phyloP scores from a whole-genome alignment of 37 sponge, comb jelly and placozoan genomes.

The Cliona cf. orientalis region DNA sequence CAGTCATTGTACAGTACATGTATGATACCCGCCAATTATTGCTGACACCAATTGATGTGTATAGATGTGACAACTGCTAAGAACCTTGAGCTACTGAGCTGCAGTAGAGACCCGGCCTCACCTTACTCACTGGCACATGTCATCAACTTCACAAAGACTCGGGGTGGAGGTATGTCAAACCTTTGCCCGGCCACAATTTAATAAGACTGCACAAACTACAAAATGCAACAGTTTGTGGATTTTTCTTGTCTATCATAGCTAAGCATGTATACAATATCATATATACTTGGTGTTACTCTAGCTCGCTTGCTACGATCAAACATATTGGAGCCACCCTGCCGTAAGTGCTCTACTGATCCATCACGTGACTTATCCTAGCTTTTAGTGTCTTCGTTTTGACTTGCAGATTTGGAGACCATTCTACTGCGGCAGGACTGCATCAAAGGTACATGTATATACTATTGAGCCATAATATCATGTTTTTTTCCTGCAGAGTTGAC shows the following conservation, averaged over 20 bases:
- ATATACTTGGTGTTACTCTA: neutral
- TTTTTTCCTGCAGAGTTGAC: slow-evolving; percentile 58
- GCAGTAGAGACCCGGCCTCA: slow-evolving; percentile 73
- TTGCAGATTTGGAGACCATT: slow-evolving; percentile 83
- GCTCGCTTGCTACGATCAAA: slow-evolving; percentile 87
- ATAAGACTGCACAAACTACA: neutral
- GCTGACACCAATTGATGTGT: neutral
- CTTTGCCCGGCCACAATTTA: neutral
- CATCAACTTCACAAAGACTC: slow-evolving; percentile 94
- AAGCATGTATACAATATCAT: neutral
- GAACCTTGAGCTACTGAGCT: slow-evolving; percentile 89
- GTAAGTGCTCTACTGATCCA: slow-evolving; percentile 64
- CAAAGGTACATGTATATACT: slow-evolving; percentile 55
- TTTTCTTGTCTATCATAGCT: too few relatives aligned
- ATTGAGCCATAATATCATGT: neutral
- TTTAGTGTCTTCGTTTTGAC: neutral
- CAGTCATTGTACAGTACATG: neutral
- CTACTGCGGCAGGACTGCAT: slow-evolving; percentile 88
- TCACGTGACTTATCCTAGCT: neutral
- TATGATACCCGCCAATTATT: neutral
- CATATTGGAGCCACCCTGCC: slow-evolving; percentile 93
- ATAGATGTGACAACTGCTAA: slow-evolving; percentile 89
- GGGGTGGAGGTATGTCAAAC: slow-evolving; percentile 68
- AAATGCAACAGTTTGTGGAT: too few relatives aligned
- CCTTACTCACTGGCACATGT: slow-evolving; percentile 85